Evolutionary conservation across 2,888 invertebrate species (phyloP), one percentile per base, ranked within the genome.

Genomic region (Apomyelois bistriatella): DNA sequence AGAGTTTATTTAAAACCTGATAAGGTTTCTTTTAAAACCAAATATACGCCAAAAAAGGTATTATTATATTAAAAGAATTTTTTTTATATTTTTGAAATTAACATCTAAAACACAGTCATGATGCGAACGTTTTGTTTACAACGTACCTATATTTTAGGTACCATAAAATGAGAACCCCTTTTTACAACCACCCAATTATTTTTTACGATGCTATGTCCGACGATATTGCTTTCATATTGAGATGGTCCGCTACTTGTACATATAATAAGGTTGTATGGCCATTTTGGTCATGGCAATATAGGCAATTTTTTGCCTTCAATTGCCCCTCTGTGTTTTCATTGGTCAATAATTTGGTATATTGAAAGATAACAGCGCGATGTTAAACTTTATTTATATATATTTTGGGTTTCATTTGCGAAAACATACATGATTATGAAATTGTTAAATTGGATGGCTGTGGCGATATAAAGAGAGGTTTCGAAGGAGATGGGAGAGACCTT

Each of bases 111-210:
- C 64, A 58, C 60, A 69, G 73, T 73, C 76, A 79, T 77, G 76
- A 77, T 66, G 69, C 67, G 68, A 72, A 70, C 64, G 66, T 78
- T 84, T 80, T 85, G 84, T 88, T 84, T 87, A 83, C 85, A 82
- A 82, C 82, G 75, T 81, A 49, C 48, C 48, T 49, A 81, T 85
- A 85, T 75, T 85, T 80, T 78, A 72, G 79, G 73, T 67, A 73
- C 72, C 78, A 73, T 88, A 88, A 88, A 88, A 84, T 85, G 84
- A 82, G 82, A 86, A 79, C 86, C 32, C 84, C 85, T 80, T 86
- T 86, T 88, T 86, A 87, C 80, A 81, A 76, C 75, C 73, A 85
- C 83, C 87, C 89, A 88, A 89, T 89, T 89, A 89, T 86, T 79
- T 89, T 89, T 89, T 88, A 89, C 73, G 83, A 78, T 76, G 78